Percentiles rank a stretch among this genome's conserved stretches.
Evolutionary conservation across 2,113 vertebrate species (phyloP).

Genomic region (Onychorhynchus coronatus): DNA sequence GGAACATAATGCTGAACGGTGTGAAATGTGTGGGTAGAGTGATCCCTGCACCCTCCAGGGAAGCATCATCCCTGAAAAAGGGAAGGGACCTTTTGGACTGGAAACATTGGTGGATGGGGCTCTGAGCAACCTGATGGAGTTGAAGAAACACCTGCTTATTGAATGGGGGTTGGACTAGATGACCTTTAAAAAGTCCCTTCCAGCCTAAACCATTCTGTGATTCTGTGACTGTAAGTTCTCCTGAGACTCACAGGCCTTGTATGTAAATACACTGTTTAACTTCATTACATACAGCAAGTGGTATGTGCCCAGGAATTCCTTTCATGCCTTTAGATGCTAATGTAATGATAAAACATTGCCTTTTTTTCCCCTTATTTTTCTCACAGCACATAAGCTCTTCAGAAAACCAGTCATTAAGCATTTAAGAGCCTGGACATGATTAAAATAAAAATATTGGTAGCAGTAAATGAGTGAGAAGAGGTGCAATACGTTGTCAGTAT

Average conservation of each 20-base stretch:
- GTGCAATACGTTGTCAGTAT: background rate
- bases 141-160: background rate
- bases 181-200: background rate
- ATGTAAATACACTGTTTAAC: background rate
- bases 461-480: background rate
- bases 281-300: background rate
- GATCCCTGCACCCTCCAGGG: background rate
- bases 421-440: background rate
- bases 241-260: background rate
- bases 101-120: background rate
- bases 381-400: background rate
- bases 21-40: background rate
- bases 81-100: background rate
- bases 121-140: background rate
- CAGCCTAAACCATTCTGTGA: background rate
- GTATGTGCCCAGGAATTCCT: background rate
- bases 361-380: background rate
- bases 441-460: background rate
- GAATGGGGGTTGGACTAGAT: background rate
- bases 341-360: background rate
- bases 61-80: background rate
- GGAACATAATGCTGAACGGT: fast-evolving
- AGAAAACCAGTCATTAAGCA: background rate
- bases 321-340: background rate
- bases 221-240: background rate